Evolutionary conservation across 2,113 vertebrate genomes (phyloP).

Genomic region (Alexandromys fortis): DNA sequence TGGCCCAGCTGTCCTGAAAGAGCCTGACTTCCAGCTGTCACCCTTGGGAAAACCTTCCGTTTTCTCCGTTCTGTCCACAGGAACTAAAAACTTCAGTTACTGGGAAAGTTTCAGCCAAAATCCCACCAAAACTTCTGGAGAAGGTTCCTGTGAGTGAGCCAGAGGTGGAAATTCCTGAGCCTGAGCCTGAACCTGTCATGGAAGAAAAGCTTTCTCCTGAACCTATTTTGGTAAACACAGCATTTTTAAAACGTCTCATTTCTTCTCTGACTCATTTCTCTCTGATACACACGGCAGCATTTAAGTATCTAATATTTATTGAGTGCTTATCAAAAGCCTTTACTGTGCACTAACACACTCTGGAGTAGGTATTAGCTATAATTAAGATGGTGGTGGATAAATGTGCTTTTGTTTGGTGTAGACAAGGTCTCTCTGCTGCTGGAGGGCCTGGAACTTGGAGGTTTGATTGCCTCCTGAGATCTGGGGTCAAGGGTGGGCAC

Average conservation of each 20-base stretch:
- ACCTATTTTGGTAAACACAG: constrained; percentile 79
- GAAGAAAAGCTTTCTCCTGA: constrained; percentile 78
- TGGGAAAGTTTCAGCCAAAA: constrained; percentile 72
- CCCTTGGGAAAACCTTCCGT: not conserved
- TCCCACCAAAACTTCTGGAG: constrained; percentile 68
- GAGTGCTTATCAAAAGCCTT: not conserved
- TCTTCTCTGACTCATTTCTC: not conserved
- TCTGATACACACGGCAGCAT: not conserved
- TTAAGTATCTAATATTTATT: not conserved
- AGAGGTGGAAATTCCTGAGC: not conserved
- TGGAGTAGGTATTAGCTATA: not conserved
- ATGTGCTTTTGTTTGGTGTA: not conserved
- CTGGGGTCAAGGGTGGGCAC: not conserved
- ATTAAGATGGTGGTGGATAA: not conserved
- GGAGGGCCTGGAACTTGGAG: not conserved
- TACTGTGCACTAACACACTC: not conserved
- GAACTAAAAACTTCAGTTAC: constrained; percentile 65
- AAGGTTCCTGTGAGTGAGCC: constrained; percentile 41
- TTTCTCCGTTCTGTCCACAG: constrained; percentile 54
- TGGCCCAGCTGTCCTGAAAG: too few relatives aligned
- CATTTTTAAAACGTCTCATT: not conserved
- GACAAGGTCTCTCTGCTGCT: not conserved
- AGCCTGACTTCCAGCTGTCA: not conserved
- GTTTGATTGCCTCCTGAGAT: not conserved
- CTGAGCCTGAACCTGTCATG: constrained; percentile 17